Evolutionary conservation across 2,888 invertebrate genomes (phyloP).

Genomic region (Lasioglossum malachurum): DNA sequence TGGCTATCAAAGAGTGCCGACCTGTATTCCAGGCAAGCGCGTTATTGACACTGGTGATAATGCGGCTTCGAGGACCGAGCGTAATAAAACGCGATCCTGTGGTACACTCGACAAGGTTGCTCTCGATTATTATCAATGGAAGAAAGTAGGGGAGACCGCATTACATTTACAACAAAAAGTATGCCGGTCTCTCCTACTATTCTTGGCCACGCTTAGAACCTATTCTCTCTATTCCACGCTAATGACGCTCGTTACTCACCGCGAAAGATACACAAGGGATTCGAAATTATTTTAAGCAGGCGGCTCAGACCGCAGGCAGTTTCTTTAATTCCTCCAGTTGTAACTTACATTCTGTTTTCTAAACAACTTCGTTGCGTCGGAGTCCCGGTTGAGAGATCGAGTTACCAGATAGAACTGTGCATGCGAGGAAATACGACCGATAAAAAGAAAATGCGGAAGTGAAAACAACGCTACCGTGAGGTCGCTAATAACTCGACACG

Average conservation of each 20-base stretch:
- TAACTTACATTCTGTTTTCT: neutral
- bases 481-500: constrained; percentile 1
- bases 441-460: neutral
- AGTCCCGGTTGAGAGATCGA: neutral
- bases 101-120: neutral
- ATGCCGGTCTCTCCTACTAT: neutral
- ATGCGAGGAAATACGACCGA: neutral
- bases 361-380: neutral
- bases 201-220: neutral
- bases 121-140: neutral
- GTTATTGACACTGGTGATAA: constrained; percentile 36
- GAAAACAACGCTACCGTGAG: neutral
- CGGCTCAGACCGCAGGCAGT: neutral
- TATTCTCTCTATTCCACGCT: constrained; percentile 3
- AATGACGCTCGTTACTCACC: constrained; percentile 14
- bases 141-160: neutral
- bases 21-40: neutral
- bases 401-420: neutral
- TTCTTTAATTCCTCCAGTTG: neutral
- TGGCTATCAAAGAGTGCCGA: constrained; percentile 28
- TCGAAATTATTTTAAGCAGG: constrained; percentile 15
- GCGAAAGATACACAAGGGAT: constrained; percentile 21
- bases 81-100: neutral
- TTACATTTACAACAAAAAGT: neutral
- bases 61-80: neutral